Evolutionary conservation across 2,113 vertebrate species (phyloP).

Genomic region (Bettongia penicillata): DNA sequence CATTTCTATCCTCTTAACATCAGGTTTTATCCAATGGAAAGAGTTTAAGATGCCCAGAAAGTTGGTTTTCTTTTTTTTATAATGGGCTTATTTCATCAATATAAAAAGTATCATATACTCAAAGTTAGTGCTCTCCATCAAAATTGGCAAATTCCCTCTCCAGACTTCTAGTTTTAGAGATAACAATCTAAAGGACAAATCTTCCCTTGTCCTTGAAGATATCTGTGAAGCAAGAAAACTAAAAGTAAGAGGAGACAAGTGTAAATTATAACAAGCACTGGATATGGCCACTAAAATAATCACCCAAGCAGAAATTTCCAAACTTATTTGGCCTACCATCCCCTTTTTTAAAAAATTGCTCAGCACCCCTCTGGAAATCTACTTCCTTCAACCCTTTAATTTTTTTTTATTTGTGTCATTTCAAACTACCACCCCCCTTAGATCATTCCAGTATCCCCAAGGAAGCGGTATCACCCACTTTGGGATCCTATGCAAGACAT

Average conservation of each 20-base stretch:
- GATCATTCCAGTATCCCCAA: no score
- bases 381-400: no score
- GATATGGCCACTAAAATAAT: neutral
- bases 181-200: slow-evolving; percentile 19
- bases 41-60: neutral
- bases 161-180: slow-evolving; percentile 13
- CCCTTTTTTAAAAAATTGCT: no score
- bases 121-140: slow-evolving; percentile 10
- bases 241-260: neutral
- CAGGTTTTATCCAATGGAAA: neutral
- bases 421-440: no score
- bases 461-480: no score
- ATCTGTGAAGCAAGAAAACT: slow-evolving; percentile 37
- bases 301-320: neutral
- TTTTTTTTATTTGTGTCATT: no score
- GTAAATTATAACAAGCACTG: neutral
- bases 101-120: neutral
- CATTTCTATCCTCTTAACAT: neutral
- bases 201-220: slow-evolving; percentile 50
- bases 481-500: neutral
- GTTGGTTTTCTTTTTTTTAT: slow-evolving; percentile 11
- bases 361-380: no score
- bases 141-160: slow-evolving; percentile 34
- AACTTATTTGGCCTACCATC: no score
- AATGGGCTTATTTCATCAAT: slow-evolving; percentile 17